These are phyloP conservation scores for Daboia siamensis DNA, from an alignment of 2,113 vertebrate genomes.

Conservation along the genomic window DNA sequence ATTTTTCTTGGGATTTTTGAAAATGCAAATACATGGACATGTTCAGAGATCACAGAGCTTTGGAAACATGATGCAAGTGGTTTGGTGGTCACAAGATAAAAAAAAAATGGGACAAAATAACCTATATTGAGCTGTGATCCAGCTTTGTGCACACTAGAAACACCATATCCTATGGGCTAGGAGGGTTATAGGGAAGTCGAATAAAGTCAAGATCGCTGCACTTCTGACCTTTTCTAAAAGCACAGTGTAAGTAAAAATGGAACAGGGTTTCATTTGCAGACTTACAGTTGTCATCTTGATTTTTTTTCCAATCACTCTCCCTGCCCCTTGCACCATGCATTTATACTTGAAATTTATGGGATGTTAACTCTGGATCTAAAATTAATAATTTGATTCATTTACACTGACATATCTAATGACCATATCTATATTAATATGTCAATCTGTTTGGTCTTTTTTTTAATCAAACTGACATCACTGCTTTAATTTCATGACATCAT, in stretches of 20 bases:
- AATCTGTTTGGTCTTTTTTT: background rate
- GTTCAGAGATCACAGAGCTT: background rate
- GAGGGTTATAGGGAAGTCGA: background rate
- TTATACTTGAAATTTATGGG: background rate
- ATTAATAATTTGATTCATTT: background rate
- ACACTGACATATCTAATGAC: background rate
- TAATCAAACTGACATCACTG: fast-evolving
- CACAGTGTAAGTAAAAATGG: background rate
- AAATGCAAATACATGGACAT: background rate
- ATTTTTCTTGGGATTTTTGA: background rate
- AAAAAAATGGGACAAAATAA: background rate
- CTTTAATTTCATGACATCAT: background rate
- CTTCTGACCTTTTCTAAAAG: background rate
- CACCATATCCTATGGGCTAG: background rate
- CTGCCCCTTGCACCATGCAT: background rate
- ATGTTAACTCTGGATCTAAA: background rate
- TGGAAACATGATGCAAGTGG: background rate
- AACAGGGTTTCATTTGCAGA: background rate
- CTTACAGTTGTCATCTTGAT: background rate
- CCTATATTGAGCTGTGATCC: background rate
- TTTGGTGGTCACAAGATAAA: background rate
- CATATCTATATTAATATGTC: background rate
- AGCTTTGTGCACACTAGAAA: background rate
- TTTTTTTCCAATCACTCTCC: background rate
- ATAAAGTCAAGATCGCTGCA: background rate